Evolutionary conservation across 2,113 vertebrate species (phyloP).

Genomic region (Azemiops feae): DNA sequence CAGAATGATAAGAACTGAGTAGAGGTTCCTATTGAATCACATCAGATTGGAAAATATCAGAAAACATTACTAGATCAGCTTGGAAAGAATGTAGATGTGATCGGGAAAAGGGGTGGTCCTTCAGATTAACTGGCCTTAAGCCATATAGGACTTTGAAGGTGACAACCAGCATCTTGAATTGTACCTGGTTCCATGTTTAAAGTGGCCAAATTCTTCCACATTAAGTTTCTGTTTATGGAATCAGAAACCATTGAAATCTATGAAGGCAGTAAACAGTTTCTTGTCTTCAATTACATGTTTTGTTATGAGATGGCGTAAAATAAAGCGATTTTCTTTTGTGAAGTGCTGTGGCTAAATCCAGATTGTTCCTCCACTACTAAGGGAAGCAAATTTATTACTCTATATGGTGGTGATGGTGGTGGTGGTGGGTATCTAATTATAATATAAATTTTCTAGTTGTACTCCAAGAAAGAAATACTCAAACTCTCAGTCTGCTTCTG

Average conservation of each 20-base stretch:
- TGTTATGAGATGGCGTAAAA: not conserved
- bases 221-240: not conserved
- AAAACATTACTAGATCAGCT: not conserved
- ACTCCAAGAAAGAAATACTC: conserved; percentile 12
- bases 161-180: not conserved
- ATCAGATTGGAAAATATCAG: not conserved
- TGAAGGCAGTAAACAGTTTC: not conserved
- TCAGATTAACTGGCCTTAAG: not conserved
- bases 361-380: not conserved
- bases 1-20: not conserved
- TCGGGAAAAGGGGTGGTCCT: not conserved
- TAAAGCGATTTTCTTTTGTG: not conserved
- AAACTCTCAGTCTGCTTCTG: conserved; percentile 23
- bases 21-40: not conserved
- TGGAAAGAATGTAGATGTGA: not conserved
- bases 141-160: not conserved
- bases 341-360: not conserved
- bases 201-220: not conserved
- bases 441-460: not conserved
- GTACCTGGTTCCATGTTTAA: not conserved
- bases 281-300: not conserved
- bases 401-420: not conserved
- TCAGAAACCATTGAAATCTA: not conserved
- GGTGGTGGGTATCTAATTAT: conserved; percentile 23
- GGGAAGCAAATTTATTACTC: not conserved